Percentiles rank a stretch among this genome's conserved stretches.
Conservation (phyloP, 2,888 invertebrate genomes). For the Agrilus biguttatus region DNA sequence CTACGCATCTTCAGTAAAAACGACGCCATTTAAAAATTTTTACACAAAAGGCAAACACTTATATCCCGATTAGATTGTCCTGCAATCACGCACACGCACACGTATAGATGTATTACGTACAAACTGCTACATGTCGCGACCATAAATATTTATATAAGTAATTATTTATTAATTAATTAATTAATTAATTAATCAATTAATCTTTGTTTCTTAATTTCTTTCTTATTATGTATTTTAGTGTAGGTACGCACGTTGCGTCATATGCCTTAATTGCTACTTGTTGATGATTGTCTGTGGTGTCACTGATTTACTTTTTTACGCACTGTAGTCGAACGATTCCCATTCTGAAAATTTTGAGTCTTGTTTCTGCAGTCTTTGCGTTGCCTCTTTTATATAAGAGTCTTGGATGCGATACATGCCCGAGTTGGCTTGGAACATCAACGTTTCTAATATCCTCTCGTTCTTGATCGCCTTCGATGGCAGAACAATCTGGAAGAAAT, state of each 20-base stretch:
- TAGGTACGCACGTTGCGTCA: neutral
- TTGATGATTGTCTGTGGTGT: conserved; percentile 21
- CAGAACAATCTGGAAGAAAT: conserved; percentile 52
- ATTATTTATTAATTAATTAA: neutral
- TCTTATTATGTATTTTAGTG: neutral
- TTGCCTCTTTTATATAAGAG: conserved; percentile 74
- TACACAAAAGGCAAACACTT: conserved; percentile 20
- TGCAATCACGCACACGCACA: conserved; percentile 16
- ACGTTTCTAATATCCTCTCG: conserved; percentile 79
- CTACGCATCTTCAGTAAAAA: no score
- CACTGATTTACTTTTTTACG: conserved; percentile 17
- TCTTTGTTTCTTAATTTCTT: neutral
- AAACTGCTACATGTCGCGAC: no score
- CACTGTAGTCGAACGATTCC: conserved; percentile 59
- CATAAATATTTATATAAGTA: no score
- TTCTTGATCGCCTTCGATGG: conserved; percentile 88
- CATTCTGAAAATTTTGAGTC: conserved; percentile 75
- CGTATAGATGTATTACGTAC: no score
- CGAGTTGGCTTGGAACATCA: conserved; percentile 86
- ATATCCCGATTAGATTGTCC: conserved; percentile 21
- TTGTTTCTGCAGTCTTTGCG: conserved; percentile 74
- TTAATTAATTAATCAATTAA: neutral
- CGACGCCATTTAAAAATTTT: conserved; percentile 5
- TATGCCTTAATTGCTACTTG: conserved; percentile 9
- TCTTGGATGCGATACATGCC: conserved; percentile 88